Percentiles rank a stretch among this genome's conserved stretches.
Evolutionary conservation across 2,797 vertebrate genomes (phyloP).

Genomic region (Iguana delicatissima): DNA sequence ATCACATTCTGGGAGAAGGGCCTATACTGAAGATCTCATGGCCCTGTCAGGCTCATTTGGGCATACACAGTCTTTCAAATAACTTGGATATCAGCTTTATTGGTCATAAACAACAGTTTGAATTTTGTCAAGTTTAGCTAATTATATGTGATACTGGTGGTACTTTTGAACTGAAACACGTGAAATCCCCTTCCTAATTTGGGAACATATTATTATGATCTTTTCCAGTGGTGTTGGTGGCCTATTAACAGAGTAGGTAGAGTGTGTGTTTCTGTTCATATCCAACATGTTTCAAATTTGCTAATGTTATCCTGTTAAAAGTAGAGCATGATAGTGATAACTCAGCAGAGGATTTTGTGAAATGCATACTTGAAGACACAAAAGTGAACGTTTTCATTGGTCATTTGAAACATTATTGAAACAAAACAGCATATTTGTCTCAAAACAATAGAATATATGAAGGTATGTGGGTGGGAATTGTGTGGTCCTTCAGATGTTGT

Average conservation of each 20-base stretch:
- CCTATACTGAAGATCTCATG: too few species aligned
- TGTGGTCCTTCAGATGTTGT: too few species aligned
- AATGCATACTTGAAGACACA: background rate
- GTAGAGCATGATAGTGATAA: background rate
- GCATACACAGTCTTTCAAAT: too few species aligned
- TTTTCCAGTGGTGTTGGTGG: background rate
- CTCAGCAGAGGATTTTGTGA: background rate
- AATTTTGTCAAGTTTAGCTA: too few species aligned
- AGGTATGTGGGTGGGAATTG: background rate
- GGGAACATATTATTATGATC: background rate
- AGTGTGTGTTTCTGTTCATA: background rate
- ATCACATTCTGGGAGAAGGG: too few species aligned
- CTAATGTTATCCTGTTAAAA: background rate
- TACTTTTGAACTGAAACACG: background rate
- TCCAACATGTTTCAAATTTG: background rate
- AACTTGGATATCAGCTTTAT: too few species aligned
- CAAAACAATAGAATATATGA: constrained; percentile 19
- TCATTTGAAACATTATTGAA: background rate
- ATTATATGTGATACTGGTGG: background rate
- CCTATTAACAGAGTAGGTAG: background rate
- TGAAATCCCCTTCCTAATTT: background rate
- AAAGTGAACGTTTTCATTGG: background rate
- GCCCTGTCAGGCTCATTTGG: too few species aligned
- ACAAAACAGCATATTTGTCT: background rate
- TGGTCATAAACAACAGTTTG: too few species aligned